Evolutionary conservation across 2,888 invertebrate species (phyloP), one percentile per base, ranked within the genome.

Genomic region (Exocentrus adspersus): DNA sequence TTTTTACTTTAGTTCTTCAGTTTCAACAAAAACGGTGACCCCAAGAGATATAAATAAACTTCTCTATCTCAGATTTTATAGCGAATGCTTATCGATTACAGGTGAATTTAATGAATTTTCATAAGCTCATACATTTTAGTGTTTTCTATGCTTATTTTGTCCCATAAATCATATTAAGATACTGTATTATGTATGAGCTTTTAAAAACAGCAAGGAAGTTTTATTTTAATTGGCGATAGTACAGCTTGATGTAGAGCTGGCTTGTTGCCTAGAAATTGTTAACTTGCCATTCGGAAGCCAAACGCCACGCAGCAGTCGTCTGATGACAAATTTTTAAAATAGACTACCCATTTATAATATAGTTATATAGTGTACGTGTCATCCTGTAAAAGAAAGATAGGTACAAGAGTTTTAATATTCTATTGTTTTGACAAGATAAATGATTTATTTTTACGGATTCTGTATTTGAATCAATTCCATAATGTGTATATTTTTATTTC

Each of bases 361-460:
- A 24, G 41, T 54, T 54, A 54, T 43, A 43, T 28, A 43, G 28
- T 54, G 54, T 54, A 42, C 43, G 16, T 17, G 24, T 24, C 30
- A 30, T 21, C 41, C n/a, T 28, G 54, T 54, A 43, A n/a, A 42
- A 17, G 43, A 54, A 54, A 54, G 43, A 42, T 54, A 54, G 43
- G 24, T 54, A 43, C 42, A 54, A 54, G 42, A 54, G 24, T 48
- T 30, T 54, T 17, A 43, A 54, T 24, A 24, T 24, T 45, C 43
- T 42, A 54, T 43, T 54, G 54, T 54, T 54, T 43, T 54, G 54
- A 54, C 54, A 54, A 43, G 54, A 54, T 54, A 43, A 43, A 54
- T 54, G 28, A 16, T 53, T 43, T 54, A 43, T 54, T 53, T 42
- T 28, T 45, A 28, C 28, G 42, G 24, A 28, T 28, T 54, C 9